A percentile compares a stretch with the other conserved stretches of the same genome.
Conservation (phyloP, 2,888 invertebrate genomes). For the Phengaris alcon region DNA sequence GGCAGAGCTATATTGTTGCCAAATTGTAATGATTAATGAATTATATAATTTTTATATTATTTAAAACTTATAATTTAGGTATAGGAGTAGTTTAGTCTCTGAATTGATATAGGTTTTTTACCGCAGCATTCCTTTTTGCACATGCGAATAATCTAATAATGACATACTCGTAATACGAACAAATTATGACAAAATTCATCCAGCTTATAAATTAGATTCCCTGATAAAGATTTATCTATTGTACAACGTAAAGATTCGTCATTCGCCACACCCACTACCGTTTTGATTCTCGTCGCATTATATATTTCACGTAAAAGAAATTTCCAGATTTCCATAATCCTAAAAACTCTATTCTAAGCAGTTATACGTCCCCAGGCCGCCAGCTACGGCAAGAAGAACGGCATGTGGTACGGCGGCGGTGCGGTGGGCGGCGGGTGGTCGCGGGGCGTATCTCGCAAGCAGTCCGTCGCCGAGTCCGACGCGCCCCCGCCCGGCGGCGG, state of each 20-base stretch:
- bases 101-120: no score
- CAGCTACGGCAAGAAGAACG: constrained; percentile 94
- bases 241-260: no score
- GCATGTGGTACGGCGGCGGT: constrained; percentile 88
- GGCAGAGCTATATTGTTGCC: constrained; percentile 41
- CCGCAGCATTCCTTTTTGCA: no score
- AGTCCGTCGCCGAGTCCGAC: constrained; percentile 90
- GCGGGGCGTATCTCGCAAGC: constrained; percentile 87
- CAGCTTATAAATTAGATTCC: no score
- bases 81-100: no score
- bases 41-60: background rate
- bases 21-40: constrained; percentile 17
- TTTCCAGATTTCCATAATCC: background rate
- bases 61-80: no score
- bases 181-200: no score
- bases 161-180: no score
- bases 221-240: no score
- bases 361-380: constrained; percentile 81
- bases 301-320: background rate
- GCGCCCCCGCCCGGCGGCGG: constrained; percentile 83
- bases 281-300: no score
- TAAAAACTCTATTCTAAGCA: background rate
- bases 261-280: no score
- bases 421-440: constrained; percentile 77
- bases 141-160: no score